Evolutionary conservation across 1,140 invertebrate genomes (phyloP).

Genomic region (Mycetomoellerius zeteki): DNA sequence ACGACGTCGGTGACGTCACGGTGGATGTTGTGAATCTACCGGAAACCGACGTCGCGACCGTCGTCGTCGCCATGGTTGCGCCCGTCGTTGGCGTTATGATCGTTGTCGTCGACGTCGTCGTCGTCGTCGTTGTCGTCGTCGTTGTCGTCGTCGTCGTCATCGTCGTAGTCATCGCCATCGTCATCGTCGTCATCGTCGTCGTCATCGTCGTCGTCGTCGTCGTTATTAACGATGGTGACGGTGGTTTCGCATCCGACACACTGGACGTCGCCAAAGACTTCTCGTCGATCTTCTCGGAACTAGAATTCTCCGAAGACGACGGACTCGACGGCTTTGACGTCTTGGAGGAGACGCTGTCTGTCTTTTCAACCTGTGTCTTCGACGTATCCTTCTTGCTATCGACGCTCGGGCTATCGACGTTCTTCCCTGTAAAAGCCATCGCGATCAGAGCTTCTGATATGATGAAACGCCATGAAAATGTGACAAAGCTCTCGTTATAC

Average conservation of each 20-base stretch:
- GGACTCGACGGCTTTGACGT: conserved; percentile 86
- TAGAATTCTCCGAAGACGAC: conserved; percentile 86
- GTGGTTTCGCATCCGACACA: conserved; percentile 78
- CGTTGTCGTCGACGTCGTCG: conserved; percentile 58
- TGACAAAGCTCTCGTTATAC: conserved; percentile 54
- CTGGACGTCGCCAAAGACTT: conserved; percentile 82
- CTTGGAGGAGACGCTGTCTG: conserved; percentile 82
- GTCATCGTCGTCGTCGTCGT: conserved; percentile 53
- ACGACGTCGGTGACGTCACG: conserved; percentile 83
- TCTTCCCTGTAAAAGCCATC: conserved; percentile 72
- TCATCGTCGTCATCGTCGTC: background rate
- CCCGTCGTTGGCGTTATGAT: conserved; percentile 61
- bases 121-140: conserved; percentile 73
- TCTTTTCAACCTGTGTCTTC: conserved; percentile 77
- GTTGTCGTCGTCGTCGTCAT: conserved; percentile 76
- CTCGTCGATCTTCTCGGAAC: conserved; percentile 85
- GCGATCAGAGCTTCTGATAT: background rate
- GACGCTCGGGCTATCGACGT: conserved; percentile 62
- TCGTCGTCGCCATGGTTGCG: conserved; percentile 8
- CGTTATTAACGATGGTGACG: conserved; percentile 47
- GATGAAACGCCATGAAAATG: background rate
- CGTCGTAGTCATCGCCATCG: background rate
- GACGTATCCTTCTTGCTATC: conserved; percentile 69
- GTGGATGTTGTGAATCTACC: conserved; percentile 83
- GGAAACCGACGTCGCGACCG: conserved; percentile 38